These are phyloP conservation scores for Sceloporus tristichus DNA, from an alignment of 2,113 vertebrate species.

Conservation along the genomic window DNA sequence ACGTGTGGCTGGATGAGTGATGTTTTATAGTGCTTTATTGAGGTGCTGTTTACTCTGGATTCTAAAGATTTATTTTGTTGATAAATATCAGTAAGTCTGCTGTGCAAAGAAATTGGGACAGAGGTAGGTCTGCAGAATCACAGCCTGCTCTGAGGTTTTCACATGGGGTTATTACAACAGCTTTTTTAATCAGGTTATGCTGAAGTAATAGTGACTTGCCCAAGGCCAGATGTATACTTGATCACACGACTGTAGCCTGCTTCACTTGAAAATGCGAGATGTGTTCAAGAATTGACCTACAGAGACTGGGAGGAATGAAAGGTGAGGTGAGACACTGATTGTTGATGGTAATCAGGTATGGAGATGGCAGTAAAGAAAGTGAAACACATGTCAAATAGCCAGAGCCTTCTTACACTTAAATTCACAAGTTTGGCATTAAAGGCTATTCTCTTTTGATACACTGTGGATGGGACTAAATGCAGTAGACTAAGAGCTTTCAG, in stretches of 20 bases:
- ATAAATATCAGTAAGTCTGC: not conserved
- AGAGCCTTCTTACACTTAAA: not conserved
- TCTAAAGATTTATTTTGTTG: too few species aligned
- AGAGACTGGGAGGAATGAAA: too few species aligned
- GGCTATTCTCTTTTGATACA: not conserved
- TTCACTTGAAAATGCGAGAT: not conserved
- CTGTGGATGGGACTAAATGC: not conserved
- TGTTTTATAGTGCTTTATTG: too few species aligned
- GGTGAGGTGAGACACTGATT: too few species aligned
- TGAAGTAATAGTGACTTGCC: not conserved
- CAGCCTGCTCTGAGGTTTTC: not conserved
- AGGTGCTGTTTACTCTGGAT: too few species aligned
- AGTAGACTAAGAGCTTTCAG: not conserved
- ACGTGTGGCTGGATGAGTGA: not conserved
- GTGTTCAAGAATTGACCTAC: not conserved
- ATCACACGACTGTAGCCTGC: not conserved
- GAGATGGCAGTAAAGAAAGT: not conserved
- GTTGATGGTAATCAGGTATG: not conserved
- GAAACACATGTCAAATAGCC: not conserved
- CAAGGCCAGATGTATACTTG: not conserved
- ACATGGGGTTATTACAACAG: not conserved
- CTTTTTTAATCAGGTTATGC: not conserved
- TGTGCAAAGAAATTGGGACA: not conserved
- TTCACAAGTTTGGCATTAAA: not conserved
- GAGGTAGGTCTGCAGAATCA: not conserved